Base-by-base conservation (phyloP, 2,797 vertebrate genomes). In the Astyanax mexicanus region DNA sequence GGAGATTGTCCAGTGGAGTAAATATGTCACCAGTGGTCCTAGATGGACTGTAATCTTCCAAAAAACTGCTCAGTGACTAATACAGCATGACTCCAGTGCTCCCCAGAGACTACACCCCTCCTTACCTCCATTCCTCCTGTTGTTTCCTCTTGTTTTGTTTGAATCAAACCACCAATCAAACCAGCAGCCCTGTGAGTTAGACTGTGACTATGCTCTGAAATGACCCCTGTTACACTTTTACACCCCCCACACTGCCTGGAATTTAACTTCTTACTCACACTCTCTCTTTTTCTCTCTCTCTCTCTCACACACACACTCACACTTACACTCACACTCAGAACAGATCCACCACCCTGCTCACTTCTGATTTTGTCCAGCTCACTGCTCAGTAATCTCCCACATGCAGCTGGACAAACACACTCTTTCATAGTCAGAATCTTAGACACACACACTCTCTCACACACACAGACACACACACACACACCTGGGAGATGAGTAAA, bases 61-160 rank as follows among this genome's bases (percentile, higher is more conserved):
- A 38, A 44, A 10, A 11, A 54, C 25, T 61, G 45, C 54, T 80
- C 54, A 58, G 62, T 54, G 21, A 57, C 40, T 65, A 66, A 27
- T 55, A 32, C 58, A 29, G 25, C 67, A n/a, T 57, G 32, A n/a
- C 72, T 52, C 38, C 6, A 25, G 12, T 19, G 13, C 55, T 60
- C 37, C 54, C 55, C 21, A 35, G 55, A 45, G 32, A 74, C 25
- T 44, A 32, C 4, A 5, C 29, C 32, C 70, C 65, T 69, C 37
- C 25, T 40, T 25, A 54, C 19, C n/a, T n/a, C n/a, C n/a, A 62
- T 25, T 69, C 37, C n/a, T 37, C 40, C 49, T 60, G 38, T 40
- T 69, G 85, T 87, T 91, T 92, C 89, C 88, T 84, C 79, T 86
- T 84, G 83, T 85, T 84, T 81, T 85, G 83, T 91, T 91, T 85